phyloP scores from a whole-genome alignment of 2,888 invertebrate genomes.

The Creontiades dilutus region DNA sequence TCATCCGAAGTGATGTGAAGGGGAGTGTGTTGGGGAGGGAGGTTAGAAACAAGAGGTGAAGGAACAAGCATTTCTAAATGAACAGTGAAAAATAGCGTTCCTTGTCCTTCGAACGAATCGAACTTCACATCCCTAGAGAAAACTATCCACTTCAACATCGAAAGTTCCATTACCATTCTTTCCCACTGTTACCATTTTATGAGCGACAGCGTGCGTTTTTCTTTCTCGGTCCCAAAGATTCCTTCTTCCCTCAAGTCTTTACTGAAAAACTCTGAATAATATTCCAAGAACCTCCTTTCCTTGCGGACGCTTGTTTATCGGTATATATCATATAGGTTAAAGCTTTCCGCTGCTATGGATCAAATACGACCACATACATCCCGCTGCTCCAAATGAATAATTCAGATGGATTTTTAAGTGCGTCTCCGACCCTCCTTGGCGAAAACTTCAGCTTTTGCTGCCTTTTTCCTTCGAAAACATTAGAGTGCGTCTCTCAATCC shows the following conservation, averaged over 20 bases:
- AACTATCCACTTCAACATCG: too few relatives aligned
- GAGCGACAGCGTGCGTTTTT: too few relatives aligned
- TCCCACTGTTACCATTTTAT: too few relatives aligned
- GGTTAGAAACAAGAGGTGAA: too few relatives aligned
- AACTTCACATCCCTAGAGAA: too few relatives aligned
- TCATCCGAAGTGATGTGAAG: too few relatives aligned
- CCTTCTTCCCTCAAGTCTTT: background rate
- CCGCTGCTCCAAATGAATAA: constrained; percentile 38
- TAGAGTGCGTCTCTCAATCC: background rate
- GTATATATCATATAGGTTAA: constrained; percentile 48
- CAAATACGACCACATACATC: constrained; percentile 3
- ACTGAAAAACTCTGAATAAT: constrained; percentile 20
- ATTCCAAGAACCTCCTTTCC: background rate
- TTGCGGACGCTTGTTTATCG: constrained; percentile 29
- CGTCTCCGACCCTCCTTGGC: background rate
- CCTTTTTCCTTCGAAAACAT: constrained; percentile 25
- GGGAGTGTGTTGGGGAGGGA: too few relatives aligned
- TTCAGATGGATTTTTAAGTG: constrained; percentile 60
- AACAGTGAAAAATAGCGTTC: too few relatives aligned
- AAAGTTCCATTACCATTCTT: too few relatives aligned
- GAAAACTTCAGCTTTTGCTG: background rate
- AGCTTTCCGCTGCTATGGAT: background rate
- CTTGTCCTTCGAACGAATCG: too few relatives aligned
- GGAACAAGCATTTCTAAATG: too few relatives aligned
- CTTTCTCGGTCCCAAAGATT: background rate